phyloP scores from a whole-genome alignment of 2,888 invertebrate genomes.

The Synanthedon formicaeformis region DNA sequence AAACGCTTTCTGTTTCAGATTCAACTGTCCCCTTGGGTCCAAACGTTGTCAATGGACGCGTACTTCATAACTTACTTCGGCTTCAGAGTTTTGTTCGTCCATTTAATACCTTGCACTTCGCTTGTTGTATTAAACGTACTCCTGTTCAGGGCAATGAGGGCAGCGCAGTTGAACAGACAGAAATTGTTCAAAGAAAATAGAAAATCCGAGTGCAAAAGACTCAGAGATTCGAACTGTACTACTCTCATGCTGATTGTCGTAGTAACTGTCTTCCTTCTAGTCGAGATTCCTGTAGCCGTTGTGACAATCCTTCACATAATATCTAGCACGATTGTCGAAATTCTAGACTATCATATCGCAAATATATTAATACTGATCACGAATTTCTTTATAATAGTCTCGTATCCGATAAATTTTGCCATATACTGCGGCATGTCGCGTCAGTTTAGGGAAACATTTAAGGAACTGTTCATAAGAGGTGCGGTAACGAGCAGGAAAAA shows the following conservation, averaged over 20 bases:
- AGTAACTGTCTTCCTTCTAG: constrained; percentile 84
- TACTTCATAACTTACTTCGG: constrained; percentile 87
- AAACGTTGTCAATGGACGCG: constrained; percentile 75
- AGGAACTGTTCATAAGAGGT: constrained; percentile 80
- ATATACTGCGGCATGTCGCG: constrained; percentile 97
- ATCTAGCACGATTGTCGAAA: constrained; percentile 77
- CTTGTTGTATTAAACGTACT: constrained; percentile 90
- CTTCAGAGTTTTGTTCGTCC: constrained; percentile 92
- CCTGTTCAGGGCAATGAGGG: constrained; percentile 86
- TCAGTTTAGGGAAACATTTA: constrained; percentile 94
- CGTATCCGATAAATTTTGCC: constrained; percentile 94
- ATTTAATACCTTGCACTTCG: constrained; percentile 88
- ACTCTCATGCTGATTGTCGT: constrained; percentile 90
- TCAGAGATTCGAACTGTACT: constrained; percentile 85
- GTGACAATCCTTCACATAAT: constrained; percentile 87
- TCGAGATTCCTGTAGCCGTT: constrained; percentile 86
- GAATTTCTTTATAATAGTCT: constrained; percentile 91
- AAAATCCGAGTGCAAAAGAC: constrained; percentile 82
- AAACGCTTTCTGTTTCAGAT: constrained; percentile 26
- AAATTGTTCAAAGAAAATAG: constrained; percentile 81
- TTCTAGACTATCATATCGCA: constrained; percentile 82
- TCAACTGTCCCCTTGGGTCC: constrained; percentile 78
- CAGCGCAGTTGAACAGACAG: constrained; percentile 83
- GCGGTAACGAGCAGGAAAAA: constrained; percentile 73
- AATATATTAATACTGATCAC: constrained; percentile 84